A percentile compares a stretch with the other conserved stretches of the same genome.
Conservation (phyloP, 2,113 vertebrate species). For the Hypanus sabinus region DNA sequence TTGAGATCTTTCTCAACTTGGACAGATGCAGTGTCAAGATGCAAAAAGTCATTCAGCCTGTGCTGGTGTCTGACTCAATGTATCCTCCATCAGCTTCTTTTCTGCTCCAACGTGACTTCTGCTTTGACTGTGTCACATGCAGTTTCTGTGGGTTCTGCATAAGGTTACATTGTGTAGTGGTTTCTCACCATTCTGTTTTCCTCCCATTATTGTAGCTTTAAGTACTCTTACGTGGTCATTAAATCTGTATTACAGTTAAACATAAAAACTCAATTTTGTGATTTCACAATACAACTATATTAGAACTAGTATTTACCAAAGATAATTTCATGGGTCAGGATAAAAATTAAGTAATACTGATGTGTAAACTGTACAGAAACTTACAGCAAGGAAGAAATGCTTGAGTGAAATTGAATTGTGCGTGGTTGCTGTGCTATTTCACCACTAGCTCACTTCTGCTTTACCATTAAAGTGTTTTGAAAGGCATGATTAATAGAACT, state of each 20-base stretch:
- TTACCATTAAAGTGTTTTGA: background rate
- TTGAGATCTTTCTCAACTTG: no score
- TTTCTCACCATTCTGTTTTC: no score
- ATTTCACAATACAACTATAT: background rate
- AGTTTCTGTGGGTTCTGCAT: no score
- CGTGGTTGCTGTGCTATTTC: background rate
- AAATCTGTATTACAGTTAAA: background rate
- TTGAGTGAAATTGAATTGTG: background rate
- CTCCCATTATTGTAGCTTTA: background rate
- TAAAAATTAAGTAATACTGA: no score
- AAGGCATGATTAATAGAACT: background rate
- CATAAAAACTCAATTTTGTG: background rate
- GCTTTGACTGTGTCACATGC: no score
- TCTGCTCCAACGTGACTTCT: no score
- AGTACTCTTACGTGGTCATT: background rate
- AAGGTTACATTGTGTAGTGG: no score
- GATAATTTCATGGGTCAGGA: background rate
- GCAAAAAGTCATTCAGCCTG: no score
- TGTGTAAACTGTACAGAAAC: background rate
- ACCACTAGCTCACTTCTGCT: background rate
- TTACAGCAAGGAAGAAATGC: background rate
- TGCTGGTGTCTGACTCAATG: no score
- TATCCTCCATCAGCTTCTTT: no score
- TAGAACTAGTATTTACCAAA: background rate
- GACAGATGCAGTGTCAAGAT: no score